Conservation (phyloP, 2,113 vertebrate species). For the Onychostoma macrolepis region DNA sequence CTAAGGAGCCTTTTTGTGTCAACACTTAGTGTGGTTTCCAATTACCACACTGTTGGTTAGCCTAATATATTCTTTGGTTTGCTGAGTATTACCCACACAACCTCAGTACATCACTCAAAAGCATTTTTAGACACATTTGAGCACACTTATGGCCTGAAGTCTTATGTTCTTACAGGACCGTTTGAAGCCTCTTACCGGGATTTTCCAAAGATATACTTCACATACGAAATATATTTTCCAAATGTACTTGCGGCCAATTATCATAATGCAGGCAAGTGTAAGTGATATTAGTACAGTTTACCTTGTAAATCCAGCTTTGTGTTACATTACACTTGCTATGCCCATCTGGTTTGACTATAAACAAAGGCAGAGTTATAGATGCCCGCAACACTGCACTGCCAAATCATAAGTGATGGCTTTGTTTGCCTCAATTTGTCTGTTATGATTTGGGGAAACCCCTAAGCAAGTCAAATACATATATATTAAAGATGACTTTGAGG, state of each 20-base stretch:
- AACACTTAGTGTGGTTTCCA: conserved; percentile 46
- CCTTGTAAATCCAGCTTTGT: conserved; percentile 69
- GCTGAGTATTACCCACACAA: conserved; percentile 60
- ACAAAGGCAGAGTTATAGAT: conserved; percentile 61
- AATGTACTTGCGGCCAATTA: conserved; percentile 65
- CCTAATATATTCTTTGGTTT: conserved; percentile 54
- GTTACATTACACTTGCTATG: conserved; percentile 65
- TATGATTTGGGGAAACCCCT: conserved; percentile 62
- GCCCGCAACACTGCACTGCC: conserved; percentile 56
- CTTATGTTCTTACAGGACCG: conserved; percentile 29
- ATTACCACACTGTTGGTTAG: conserved; percentile 57
- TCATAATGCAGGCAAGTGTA: conserved; percentile 64
- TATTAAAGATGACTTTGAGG: background rate
- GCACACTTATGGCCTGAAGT: conserved; percentile 16
- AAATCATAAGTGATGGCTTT: conserved; percentile 65
- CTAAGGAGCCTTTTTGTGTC: conserved; percentile 56
- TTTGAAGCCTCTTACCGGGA: conserved; percentile 43
- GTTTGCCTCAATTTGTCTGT: conserved; percentile 65
- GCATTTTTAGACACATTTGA: conserved; percentile 19
- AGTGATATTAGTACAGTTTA: conserved; percentile 66
- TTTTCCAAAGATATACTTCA: conserved; percentile 55
- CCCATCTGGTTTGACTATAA: conserved; percentile 69
- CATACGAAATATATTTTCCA: conserved; percentile 64
- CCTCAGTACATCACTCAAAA: conserved; percentile 51
- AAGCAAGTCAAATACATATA: conserved; percentile 35